phyloP scores from a whole-genome alignment of 1,140 invertebrate species.

The Ephestia elutella region DNA sequence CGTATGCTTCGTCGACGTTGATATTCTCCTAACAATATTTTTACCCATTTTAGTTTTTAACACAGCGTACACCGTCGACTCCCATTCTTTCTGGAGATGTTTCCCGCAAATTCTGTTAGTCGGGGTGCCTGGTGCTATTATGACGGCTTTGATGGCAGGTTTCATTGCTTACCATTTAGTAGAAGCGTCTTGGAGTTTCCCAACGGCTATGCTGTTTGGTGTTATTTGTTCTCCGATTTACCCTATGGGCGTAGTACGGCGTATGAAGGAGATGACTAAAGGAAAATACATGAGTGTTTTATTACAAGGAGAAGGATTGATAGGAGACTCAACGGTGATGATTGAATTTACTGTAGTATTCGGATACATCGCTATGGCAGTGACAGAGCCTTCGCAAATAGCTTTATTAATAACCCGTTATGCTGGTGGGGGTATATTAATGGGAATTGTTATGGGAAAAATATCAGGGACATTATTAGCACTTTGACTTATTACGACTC shows the following conservation, averaged over 20 bases:
- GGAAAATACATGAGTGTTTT: constrained; percentile 59
- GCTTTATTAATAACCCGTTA: constrained; percentile 45
- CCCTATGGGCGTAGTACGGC: constrained; percentile 54
- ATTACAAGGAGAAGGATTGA: constrained; percentile 54
- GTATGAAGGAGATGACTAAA: constrained; percentile 49
- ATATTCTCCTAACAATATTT: constrained; percentile 41
- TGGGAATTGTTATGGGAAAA: constrained; percentile 52
- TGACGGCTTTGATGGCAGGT: constrained; percentile 44
- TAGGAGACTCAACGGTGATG: constrained; percentile 61
- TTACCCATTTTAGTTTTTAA: constrained; percentile 53
- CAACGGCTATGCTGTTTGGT: constrained; percentile 52
- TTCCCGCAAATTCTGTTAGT: constrained; percentile 57
- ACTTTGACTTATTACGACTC: constrained; percentile 58
- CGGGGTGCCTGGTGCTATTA: constrained; percentile 44
- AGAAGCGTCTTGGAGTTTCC: constrained; percentile 52
- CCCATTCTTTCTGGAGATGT: constrained; percentile 57
- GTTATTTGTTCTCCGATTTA: constrained; percentile 57
- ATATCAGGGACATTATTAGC: constrained; percentile 36
- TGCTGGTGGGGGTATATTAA: constrained; percentile 48
- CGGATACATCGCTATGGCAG: constrained; percentile 48
- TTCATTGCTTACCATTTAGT: constrained; percentile 59
- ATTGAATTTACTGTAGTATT: constrained; percentile 57
- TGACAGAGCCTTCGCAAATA: constrained; percentile 47
- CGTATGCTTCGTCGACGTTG: constrained; percentile 51
- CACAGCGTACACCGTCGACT: constrained; percentile 52